Evolutionary conservation across 2,888 invertebrate genomes (phyloP), one percentile per base, ranked within the genome.

Genomic region (Napeogenes inachia): DNA sequence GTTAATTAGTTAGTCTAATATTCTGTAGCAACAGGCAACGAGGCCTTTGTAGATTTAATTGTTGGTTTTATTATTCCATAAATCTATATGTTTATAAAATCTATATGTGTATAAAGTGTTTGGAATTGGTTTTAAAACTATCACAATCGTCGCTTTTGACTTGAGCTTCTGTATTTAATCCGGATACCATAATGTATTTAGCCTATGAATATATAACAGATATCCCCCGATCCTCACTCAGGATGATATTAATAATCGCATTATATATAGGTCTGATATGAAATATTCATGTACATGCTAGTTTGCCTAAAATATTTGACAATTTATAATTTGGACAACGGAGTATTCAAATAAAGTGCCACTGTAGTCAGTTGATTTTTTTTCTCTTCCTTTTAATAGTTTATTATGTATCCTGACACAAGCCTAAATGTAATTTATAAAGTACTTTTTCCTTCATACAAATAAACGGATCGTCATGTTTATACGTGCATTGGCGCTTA

Each of bases 181-280:
- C 64, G 63, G 64, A 67, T 62, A 62, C 57, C 60, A 58, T 63
- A 65, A 70, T 68, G 62, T 67, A 61, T 65, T 69, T 70, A 66
- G 57, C 57, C 60, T 47, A 70, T 70, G 69, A 70, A 69, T 70
- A 70, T 70, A 68, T 67, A 68, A 67, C 65, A 70, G 62, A 68
- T 57, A 65, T 63, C 61, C 50, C 64, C 64, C 64, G 64, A 54
- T 61, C 54, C 59, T 57, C 56, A 60, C 45, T 61, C 60, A 61
- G 42, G 62, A 63, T 64, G 63, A 66, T 66, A 70, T 65, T 69
- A 68, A 61, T 66, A 67, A 68, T 68, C 64, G 60, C 57, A 61
- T 64, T 66, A 68, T 63, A 63, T 53, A 59, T 54, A 47, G 33
- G 13, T 21, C 30, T 13, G 45, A 32, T 54, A 35, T 54, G 53